Conservation (phyloP, 2,888 invertebrate genomes). For the Eupithecia inturbata region DNA sequence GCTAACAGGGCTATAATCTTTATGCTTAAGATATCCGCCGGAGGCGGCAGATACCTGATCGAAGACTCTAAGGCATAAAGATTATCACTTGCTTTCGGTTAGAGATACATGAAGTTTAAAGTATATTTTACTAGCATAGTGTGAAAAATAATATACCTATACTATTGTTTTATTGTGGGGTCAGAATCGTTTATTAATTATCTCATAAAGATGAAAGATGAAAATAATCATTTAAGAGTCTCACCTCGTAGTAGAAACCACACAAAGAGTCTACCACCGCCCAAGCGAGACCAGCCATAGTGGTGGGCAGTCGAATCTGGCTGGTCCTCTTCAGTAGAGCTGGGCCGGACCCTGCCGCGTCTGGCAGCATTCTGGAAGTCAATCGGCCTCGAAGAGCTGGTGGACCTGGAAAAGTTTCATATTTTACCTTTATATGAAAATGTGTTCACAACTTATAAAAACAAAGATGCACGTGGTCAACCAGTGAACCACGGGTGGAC, state of each 20-base stretch:
- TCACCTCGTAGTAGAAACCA: slow-evolving; percentile 91
- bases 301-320: slow-evolving; percentile 75
- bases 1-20: no score
- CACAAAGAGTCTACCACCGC: slow-evolving; percentile 91
- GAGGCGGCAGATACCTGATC: no score
- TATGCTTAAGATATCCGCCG: no score
- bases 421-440: not conserved
- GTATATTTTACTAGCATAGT: no score
- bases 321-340: slow-evolving; percentile 86
- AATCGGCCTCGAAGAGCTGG: slow-evolving; percentile 88
- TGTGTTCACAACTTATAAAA: not conserved
- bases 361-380: slow-evolving; percentile 88
- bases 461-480: no score
- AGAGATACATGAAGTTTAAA: no score
- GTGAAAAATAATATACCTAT: no score
- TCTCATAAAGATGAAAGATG: not conserved
- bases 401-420: slow-evolving; percentile 58
- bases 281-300: slow-evolving; percentile 92
- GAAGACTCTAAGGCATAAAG: no score
- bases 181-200: not conserved
- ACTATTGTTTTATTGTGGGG: no score
- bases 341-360: slow-evolving; percentile 88
- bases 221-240: not conserved
- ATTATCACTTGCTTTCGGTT: no score
- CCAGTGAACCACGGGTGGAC: no score